Evolutionary conservation across 2,888 invertebrate genomes (phyloP).

Genomic region (Muscina levida): DNA sequence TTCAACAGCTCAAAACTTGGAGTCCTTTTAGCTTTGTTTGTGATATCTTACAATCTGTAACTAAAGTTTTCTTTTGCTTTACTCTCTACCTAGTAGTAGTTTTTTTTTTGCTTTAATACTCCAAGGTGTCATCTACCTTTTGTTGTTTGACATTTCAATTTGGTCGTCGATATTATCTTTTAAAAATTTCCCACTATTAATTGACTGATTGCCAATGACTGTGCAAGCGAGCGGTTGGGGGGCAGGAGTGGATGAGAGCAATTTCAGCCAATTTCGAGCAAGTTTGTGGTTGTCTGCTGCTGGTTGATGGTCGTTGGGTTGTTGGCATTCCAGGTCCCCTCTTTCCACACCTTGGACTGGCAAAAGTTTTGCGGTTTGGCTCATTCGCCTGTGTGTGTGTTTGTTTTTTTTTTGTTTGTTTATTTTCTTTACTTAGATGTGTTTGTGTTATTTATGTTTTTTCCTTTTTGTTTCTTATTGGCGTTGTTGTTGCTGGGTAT

Average conservation of each 20-base stretch:
- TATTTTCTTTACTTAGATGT: neutral
- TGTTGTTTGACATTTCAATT: neutral
- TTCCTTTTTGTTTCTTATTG: too few relatives aligned
- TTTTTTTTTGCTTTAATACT: neutral
- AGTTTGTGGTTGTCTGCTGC: slow-evolving; percentile 21
- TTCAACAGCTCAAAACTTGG: too few relatives aligned
- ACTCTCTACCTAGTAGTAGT: neutral
- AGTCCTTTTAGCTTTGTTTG: slow-evolving; percentile 1
- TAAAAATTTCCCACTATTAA: slow-evolving; percentile 47
- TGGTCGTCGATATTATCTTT: slow-evolving; percentile 38
- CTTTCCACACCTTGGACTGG: neutral
- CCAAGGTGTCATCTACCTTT: slow-evolving; percentile 10
- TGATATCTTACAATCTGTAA: slow-evolving; percentile 7
- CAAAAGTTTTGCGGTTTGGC: slow-evolving; percentile 5
- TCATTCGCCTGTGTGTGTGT: slow-evolving; percentile 8
- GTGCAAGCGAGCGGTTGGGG: too few relatives aligned
- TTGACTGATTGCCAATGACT: slow-evolving; percentile 48
- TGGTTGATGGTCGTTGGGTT: neutral
- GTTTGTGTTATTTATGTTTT: too few relatives aligned
- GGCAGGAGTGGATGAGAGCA: too few relatives aligned
- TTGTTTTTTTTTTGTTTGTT: too few relatives aligned
- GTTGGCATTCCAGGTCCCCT: neutral
- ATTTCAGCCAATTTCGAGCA: too few relatives aligned
- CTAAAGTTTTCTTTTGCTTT: slow-evolving; percentile 8
- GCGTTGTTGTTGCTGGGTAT: too few relatives aligned